Conservation (phyloP, 2,797 vertebrate species). For the Phoxinus dragarum region DNA sequence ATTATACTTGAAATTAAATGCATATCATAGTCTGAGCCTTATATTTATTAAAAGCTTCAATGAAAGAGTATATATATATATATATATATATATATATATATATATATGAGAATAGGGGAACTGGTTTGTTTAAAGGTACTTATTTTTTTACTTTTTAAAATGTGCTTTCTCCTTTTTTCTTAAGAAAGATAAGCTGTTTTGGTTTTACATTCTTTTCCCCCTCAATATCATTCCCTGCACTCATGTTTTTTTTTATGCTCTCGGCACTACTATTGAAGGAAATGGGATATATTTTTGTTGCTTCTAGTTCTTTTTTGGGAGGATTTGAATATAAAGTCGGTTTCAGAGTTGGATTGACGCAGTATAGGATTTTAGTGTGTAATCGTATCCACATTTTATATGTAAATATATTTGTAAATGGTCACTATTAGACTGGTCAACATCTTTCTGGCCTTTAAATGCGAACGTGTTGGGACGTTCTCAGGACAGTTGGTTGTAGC, state of each 20-base stretch:
- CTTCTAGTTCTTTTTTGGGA: neutral
- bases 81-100: conserved; percentile 67
- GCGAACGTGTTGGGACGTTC: neutral
- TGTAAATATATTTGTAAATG: conserved; percentile 19
- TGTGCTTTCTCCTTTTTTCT: neutral
- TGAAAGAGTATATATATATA: conserved; percentile 59
- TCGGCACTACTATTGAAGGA: conserved; percentile 9
- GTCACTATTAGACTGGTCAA: neutral
- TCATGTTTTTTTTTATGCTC: conserved; percentile 35
- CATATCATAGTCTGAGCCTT: conserved; percentile 66
- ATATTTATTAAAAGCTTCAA: conserved; percentile 69
- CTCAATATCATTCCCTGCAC: conserved; percentile 20
- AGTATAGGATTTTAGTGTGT: neutral
- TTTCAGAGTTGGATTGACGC: neutral
- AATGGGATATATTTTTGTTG: conserved; percentile 8
- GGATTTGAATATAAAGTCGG: neutral
- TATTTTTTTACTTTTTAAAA: neutral
- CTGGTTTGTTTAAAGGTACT: neutral
- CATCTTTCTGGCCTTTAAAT: neutral
- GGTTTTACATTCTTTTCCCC: conserved; percentile 34
- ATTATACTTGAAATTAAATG: conserved; percentile 49
- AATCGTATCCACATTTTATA: neutral
- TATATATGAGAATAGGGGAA: conserved; percentile 23
- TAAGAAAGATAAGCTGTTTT: conserved; percentile 32
- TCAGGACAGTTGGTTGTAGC: neutral